phyloP scores from a whole-genome alignment of 2,888 invertebrate genomes.

The Dimorphilus gyrociliatus region DNA sequence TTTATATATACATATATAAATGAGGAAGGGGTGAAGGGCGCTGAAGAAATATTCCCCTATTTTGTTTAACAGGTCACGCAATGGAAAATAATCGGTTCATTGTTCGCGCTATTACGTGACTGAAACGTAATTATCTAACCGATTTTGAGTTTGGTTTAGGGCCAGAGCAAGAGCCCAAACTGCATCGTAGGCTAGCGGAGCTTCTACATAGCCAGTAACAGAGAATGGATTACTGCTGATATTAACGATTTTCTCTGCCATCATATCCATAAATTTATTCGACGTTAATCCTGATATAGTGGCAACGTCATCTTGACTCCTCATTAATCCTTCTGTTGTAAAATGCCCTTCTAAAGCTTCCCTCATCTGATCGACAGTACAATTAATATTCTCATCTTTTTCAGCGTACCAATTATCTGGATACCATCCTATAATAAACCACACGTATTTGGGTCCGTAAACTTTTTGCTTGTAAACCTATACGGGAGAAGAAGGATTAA shows the following conservation, averaged over 20 bases:
- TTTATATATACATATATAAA: too few relatives aligned
- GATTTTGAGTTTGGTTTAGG: slow-evolving; percentile 65
- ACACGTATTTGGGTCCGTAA: slow-evolving; percentile 87
- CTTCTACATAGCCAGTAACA: slow-evolving; percentile 64
- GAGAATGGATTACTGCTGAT: slow-evolving; percentile 53
- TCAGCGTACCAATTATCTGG: slow-evolving; percentile 97
- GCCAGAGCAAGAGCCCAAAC: slow-evolving; percentile 97
- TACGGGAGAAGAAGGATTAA: neutral
- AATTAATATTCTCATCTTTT: slow-evolving; percentile 62
- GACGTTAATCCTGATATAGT: slow-evolving; percentile 85
- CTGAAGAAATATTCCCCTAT: too few relatives aligned
- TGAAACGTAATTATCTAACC: too few relatives aligned
- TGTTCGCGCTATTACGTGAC: too few relatives aligned
- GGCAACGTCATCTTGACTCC: slow-evolving; percentile 76
- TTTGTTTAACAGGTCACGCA: too few relatives aligned
- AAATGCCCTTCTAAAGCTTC: slow-evolving; percentile 89
- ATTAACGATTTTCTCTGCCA: slow-evolving; percentile 66
- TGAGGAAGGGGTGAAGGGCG: too few relatives aligned
- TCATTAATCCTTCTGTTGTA: slow-evolving; percentile 95
- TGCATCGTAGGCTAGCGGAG: slow-evolving; percentile 94
- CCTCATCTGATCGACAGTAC: slow-evolving; percentile 80
- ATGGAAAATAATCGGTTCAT: too few relatives aligned
- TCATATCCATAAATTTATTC: slow-evolving; percentile 67
- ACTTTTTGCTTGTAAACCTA: slow-evolving; percentile 66
- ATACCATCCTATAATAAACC: slow-evolving; percentile 95